Evolutionary conservation across 2,797 vertebrate genomes (phyloP), one percentile per base, ranked within the genome.

Genomic region (Pogoniulus pusillus): DNA sequence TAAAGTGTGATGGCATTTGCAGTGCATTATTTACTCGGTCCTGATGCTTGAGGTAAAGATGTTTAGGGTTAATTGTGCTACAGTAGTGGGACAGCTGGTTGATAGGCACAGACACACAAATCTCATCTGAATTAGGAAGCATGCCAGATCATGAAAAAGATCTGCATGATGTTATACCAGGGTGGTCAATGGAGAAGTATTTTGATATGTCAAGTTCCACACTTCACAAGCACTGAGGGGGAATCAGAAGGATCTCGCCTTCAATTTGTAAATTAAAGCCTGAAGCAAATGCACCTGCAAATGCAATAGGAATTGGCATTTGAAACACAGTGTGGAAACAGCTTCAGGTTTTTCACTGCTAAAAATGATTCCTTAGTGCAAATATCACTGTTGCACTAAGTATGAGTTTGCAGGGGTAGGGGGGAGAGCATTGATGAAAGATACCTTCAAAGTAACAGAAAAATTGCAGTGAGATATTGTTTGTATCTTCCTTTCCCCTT

Each of bases 171-270:
- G 27, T n/a, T n/a, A n/a, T n/a, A n/a, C n/a, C n/a, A n/a, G n/a
- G n/a, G 15, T 53, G 77, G 22, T 30, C 39, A 73, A 3, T 57
- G 23, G 55, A 64, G 15, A 85, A 71, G 45, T 12, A 54, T 3
- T 49, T 62, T 8, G 8, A 18, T 55, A 23, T 6, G 6, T 72
- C 14, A 55, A 34, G n/a, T 81, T 83, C 74, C 26, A 64, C 24
- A 22, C 35, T 62, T 69, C 29, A 27, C 0, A 1, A 78, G 26
- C 6, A 9, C 23, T 17, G 7, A 24, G 12, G 29, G n/a, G 37
- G 82, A 58, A 32, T 53, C 55, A 66, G 22, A 75, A 60, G 37
- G 30, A 63, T 49, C 15, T 71, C 51, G 4, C 15, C 14, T 72
- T 87, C 32, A 39, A 24, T 47, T 84, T 76, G 4, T 63, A 66